Base-by-base conservation (phyloP, 92 coral and sea anemone genomes). In the Palythoa grandis region DNA sequence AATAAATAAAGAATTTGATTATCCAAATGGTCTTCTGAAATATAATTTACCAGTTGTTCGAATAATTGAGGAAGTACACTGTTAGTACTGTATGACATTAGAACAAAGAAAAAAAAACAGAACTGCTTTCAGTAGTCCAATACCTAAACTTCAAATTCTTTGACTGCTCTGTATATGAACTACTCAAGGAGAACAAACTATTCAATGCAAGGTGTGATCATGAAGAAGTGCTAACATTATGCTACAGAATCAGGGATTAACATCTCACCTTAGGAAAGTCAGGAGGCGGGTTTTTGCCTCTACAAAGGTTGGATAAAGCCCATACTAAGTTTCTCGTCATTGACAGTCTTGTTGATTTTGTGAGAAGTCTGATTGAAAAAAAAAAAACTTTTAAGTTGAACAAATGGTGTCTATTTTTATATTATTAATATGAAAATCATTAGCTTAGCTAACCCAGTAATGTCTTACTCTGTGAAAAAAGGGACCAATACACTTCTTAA, bases 241-340 rank as follows among this genome's bases (percentile, higher is more conserved):
- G 7, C 24, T 69, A 13, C 47, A 22, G 0, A 35, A 29, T 22
- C 14, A 2, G 2, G 16, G 47, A 10, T 8, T 5, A 11, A 69
- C 4, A 5, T 63, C 60, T 80, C 50, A 96, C 99, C 99, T 96
- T 96, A 35, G 98, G 67, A 90, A 96, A 96, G 78, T 96, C 99
- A 72, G 99, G 99, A 11, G 98, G 98, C 22, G 99, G 99, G 63
- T 90, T 96, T 82, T 96, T 92, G 70, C 99, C 99, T 77, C 99
- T 88, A 86, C 99, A 96, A 70, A 96, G 83, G 84, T 96, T 96
- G 13, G 99, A 96, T 53, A 96, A 86, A 0, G 99, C 99, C 99
- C 99, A 96, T 39, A 96, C 94, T 37, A 95, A 79, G 84, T 96
- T 96, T 77, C 95, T 94, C 69, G 96, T 96, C 99, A 96, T 96